A percentile compares a stretch with the other conserved stretches of the same genome.
phyloP scores from a whole-genome alignment of 2,113 vertebrate species.

The Dicrurus megarhynchus region DNA sequence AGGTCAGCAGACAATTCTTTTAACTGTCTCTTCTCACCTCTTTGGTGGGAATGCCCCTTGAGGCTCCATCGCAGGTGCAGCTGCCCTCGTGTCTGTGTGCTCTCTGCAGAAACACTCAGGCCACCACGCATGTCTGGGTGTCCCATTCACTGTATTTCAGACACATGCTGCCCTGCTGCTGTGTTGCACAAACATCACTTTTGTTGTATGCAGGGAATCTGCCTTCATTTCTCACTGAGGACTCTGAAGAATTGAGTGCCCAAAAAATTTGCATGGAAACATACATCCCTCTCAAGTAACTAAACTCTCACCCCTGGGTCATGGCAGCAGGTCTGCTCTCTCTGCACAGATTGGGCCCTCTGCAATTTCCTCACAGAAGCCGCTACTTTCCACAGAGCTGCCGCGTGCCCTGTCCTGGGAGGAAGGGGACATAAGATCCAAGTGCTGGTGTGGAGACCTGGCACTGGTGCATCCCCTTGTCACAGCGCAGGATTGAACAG shows the following conservation, averaged over 20 bases:
- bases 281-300: not conserved
- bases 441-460: fast-evolving
- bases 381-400: fast-evolving
- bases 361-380: not conserved
- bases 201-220: not conserved
- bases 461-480: no score
- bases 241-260: not conserved
- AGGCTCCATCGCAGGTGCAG: not conserved
- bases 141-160: not conserved
- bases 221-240: not conserved
- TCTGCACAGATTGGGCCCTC: not conserved
- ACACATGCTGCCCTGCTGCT: not conserved
- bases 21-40: not conserved
- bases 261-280: not conserved
- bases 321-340: not conserved
- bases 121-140: fast-evolving
- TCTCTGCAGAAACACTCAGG: not conserved
- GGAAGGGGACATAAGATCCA: not conserved
- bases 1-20: not conserved
- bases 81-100: fast-evolving
- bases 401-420: fast-evolving
- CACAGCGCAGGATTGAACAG: not conserved
- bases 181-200: not conserved
- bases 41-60: not conserved
- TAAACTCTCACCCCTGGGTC: not conserved